Conservation (phyloP, 2,888 invertebrate species). For the Bombyx huttoni region DNA sequence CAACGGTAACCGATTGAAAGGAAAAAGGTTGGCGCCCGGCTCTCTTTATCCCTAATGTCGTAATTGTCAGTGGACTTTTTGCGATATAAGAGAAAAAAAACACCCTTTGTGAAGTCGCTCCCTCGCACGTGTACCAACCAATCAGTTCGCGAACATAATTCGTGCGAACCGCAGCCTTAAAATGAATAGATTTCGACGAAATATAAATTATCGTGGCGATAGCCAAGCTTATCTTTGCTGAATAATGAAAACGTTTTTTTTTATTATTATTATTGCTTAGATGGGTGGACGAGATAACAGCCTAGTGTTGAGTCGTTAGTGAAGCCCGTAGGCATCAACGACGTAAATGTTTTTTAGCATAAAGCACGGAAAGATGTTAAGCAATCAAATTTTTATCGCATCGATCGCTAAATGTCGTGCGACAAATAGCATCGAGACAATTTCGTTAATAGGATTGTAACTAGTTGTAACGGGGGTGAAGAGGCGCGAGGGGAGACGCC, state of each 20-base stretch:
- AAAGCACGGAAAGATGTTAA: constrained; percentile 19
- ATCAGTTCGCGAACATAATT: constrained; percentile 37
- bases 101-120: constrained; percentile 52
- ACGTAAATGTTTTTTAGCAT: constrained; percentile 14
- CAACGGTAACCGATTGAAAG: constrained; percentile 32
- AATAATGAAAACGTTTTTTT: constrained; percentile 22
- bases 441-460: constrained; percentile 56
- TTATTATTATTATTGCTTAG: too few relatives aligned
- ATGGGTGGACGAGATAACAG: too few relatives aligned
- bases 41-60: constrained; percentile 54
- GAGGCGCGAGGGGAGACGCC: constrained; percentile 24
- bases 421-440: constrained; percentile 33
- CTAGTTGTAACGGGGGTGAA: constrained; percentile 37
- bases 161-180: constrained; percentile 20
- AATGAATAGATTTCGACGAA: constrained; percentile 29
- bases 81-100: constrained; percentile 38
- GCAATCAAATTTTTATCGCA: constrained; percentile 25
- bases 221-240: constrained; percentile 18
- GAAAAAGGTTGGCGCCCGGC: constrained; percentile 36
- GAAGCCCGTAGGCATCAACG: too few relatives aligned
- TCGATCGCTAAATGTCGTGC: constrained; percentile 32
- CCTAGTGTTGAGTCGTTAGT: too few relatives aligned
- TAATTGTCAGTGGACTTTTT: constrained; percentile 59
- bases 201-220: constrained; percentile 31
- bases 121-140: constrained; percentile 52